Base-by-base conservation (phyloP, 2,888 invertebrate species). In the Drymonia ruficornis region DNA sequence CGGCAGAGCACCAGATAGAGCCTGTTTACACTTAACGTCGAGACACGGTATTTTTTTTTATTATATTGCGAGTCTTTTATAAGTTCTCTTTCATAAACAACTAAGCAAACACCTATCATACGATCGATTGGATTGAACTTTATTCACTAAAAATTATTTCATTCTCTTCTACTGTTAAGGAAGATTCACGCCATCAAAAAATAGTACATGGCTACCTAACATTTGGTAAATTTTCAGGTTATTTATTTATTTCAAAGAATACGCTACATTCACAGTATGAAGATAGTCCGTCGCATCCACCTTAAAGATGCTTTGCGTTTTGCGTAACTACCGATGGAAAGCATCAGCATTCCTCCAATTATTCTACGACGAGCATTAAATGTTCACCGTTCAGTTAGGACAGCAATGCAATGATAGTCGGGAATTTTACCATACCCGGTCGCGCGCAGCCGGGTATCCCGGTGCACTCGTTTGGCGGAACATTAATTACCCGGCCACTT, bases 401-500 rank as follows among this genome's bases (percentile, higher is more conserved):
- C 67, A 61, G 54, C 65, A 62, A 54, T 55, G 59, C 59, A 63
- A 59, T 65, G 68, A 63, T 65, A 64, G 63, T 62, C 48, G 51
- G 50, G 68, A 67, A 73, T 76, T 77, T 78, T 70, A 73, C 72
- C 69, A 78, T 78, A 74, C 72, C 74, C 73, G 53, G 43, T 40
- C 40, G 5, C 15, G 67, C 74, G 76, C 74, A 75, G 71, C 72
- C 76, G 77, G 80, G 72, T 71, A 75, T 78, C 75, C 78, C 68
- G 72, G 74, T 60, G 68, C 74, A 79, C 74, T 81, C 78, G 78
- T 84, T 85, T 75, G 76, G 76, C 71, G 74, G 75, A 77, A 81
- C 80, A 86, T 87, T 86, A 84, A 87, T 87, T 86, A 86, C 76
- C 81, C 76, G 70, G 74, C 74, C 79, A 81, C 79, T 81, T 79